Base-by-base conservation (phyloP, 2,888 invertebrate genomes). In the Elgonia sp. region DNA sequence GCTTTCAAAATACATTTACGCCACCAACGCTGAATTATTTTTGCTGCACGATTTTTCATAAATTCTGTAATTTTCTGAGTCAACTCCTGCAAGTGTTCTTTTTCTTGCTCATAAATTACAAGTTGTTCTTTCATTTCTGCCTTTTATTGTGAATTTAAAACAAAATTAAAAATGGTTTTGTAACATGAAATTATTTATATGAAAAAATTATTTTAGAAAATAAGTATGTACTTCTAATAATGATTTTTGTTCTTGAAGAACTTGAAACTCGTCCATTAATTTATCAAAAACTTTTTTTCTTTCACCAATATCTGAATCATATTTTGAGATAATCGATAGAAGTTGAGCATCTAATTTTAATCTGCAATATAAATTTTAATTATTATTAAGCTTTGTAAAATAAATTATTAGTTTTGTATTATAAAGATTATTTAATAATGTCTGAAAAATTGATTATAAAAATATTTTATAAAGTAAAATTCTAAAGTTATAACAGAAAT, bases 11-110 rank as follows among this genome's bases (percentile, higher is more conserved):
- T 40, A 57, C n/a, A 29, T 12, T 42, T 40, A 18, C 91, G 89
- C 91, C 91, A 92, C 91, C 92, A 92, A 5, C 88, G 84, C 55
- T 92, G 92, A 73, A 92, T 90, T 63, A 90, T n/a, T 88, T 75
- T 90, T 4, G 89, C 90, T 20, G 86, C 80, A 39, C 91, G 84
- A 53, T 86, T 86, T 14, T 14, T 46, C 14, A 86, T 62, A 63
- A 91, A 90, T 5, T 80, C 63, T 5, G 21, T 55, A 14, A 89
- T 86, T 63, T 90, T 87, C 63, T 89, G 20, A 0, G 16, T 75
- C 12, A 21, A 57, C 21, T 73, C 69, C 16, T 63, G 81, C 6
- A 79, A 7, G 10, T 65, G 6, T 16, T 89, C 88, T 63, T 87
- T 73, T 83, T 82, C 86, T 55, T 91, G 80, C 62, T 72, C 82